Evolutionary conservation across 2,113 vertebrate species (phyloP).

Genomic region (Pteropus alecto): DNA sequence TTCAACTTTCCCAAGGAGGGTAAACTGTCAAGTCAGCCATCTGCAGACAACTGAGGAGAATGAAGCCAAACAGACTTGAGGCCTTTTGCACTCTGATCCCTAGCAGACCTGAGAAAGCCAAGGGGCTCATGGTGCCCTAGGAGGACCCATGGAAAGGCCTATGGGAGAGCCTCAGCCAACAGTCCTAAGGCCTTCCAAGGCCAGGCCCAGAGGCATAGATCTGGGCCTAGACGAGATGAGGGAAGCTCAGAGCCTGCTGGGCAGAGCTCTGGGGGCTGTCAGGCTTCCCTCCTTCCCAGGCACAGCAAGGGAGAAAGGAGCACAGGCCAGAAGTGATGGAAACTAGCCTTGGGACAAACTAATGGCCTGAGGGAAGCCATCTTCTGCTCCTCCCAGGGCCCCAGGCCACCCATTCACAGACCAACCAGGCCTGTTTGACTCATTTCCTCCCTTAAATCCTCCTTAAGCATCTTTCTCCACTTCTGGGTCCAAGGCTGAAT

Average conservation of each 20-base stretch:
- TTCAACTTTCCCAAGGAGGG: not conserved
- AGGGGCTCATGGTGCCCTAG: not conserved
- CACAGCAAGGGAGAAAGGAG: not conserved
- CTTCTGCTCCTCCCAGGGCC: not conserved
- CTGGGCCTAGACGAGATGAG: not conserved
- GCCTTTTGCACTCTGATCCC: not conserved
- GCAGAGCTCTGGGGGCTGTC: not conserved
- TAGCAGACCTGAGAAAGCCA: not conserved
- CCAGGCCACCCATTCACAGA: not conserved
- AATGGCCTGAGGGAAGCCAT: not conserved
- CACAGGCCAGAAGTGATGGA: not conserved
- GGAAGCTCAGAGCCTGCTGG: not conserved
- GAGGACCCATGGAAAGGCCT: not conserved
- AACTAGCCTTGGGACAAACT: not conserved
- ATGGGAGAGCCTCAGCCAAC: not conserved
- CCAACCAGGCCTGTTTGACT: not conserved
- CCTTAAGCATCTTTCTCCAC: not conserved
- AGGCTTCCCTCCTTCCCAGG: not conserved
- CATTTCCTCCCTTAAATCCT: not conserved
- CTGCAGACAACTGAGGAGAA: not conserved
- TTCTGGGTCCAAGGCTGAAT: not conserved
- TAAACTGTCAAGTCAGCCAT: not conserved
- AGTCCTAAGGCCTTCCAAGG: not conserved
- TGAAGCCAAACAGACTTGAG: not conserved
- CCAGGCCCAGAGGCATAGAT: not conserved